Percentiles rank a stretch among this genome's conserved stretches.
Conservation (phyloP, 2,888 invertebrate species). For the Branchipolynoe longqiensis region DNA sequence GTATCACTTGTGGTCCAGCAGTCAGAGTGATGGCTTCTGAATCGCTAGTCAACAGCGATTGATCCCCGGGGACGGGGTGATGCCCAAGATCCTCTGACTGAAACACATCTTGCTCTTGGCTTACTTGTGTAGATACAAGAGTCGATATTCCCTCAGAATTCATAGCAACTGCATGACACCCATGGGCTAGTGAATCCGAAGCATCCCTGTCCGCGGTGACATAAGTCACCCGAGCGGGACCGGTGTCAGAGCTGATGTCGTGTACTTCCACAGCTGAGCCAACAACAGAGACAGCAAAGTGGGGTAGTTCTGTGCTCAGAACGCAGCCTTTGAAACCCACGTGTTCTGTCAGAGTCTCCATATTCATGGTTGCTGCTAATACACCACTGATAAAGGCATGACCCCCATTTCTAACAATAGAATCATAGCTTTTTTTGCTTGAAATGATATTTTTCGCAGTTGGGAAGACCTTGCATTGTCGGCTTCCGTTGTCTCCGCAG, state of each 20-base stretch:
- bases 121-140: background rate
- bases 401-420: background rate
- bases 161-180: background rate
- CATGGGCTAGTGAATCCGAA: background rate
- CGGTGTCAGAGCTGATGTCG: background rate
- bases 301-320: background rate
- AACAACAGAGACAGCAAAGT: background rate
- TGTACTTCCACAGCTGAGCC: background rate
- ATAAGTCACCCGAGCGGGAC: background rate
- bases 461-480: background rate
- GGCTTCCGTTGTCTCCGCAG: constrained; percentile 16
- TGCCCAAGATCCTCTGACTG: background rate
- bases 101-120: background rate
- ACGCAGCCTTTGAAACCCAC: background rate
- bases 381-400: background rate
- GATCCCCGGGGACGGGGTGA: too few relatives aligned
- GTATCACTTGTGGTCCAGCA: background rate
- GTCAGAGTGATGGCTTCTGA: constrained; percentile 10
- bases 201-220: background rate
- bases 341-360: constrained; percentile 6
- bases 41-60: constrained; percentile 3
- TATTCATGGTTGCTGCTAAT: background rate
- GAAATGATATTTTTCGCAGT: background rate
- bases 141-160: background rate
- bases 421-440: background rate